Percentiles rank a stretch among this genome's conserved stretches.
Evolutionary conservation across 2,797 vertebrate species (phyloP).

Genomic region (Lagodon rhomboides): DNA sequence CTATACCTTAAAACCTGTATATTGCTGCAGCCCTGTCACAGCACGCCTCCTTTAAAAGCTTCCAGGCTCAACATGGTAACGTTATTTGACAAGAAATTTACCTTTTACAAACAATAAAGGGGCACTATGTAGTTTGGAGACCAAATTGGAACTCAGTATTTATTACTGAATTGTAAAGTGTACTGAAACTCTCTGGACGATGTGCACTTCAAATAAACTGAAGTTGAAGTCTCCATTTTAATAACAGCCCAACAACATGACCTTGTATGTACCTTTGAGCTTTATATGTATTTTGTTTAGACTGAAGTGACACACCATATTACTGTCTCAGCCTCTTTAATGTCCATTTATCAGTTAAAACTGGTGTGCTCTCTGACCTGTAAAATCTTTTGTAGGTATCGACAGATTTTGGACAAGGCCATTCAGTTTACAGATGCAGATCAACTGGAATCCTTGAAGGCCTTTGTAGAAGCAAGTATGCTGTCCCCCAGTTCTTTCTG

Average conservation of each 20-base stretch:
- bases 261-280: neutral
- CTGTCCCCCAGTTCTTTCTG: constrained; percentile 23
- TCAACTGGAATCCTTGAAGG: constrained; percentile 97
- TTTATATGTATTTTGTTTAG: neutral
- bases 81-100: neutral
- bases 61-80: neutral
- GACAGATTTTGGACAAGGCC: constrained; percentile 97
- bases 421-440: constrained; percentile 93
- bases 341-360: neutral
- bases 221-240: neutral
- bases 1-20: too few relatives aligned
- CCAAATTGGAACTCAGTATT: too few relatives aligned
- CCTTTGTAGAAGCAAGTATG: constrained; percentile 99
- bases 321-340: neutral
- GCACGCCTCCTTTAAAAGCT: too few relatives aligned
- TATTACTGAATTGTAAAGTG: too few relatives aligned
- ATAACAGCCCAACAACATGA: neutral
- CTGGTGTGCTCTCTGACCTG: neutral
- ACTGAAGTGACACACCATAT: too few relatives aligned
- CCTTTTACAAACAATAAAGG: neutral
- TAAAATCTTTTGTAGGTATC: constrained; percentile 87
- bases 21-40: too few relatives aligned
- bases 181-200: too few relatives aligned
- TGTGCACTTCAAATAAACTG: too few relatives aligned
- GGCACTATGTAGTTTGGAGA: too few relatives aligned